These are phyloP conservation scores for Blera fallax DNA, from an alignment of 2,888 invertebrate species.

Conservation along the genomic window DNA sequence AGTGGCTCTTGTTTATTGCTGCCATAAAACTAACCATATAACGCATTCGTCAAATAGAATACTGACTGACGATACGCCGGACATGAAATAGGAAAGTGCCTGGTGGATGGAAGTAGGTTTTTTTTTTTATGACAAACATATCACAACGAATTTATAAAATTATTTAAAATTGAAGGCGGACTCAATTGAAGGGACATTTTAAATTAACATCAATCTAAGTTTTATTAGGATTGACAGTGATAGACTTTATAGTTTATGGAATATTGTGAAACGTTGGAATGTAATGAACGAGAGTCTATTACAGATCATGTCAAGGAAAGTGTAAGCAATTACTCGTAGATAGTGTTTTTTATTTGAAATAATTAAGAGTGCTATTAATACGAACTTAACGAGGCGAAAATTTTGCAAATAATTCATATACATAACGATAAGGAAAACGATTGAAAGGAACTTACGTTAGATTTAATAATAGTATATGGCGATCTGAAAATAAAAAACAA, in stretches of 20 bases:
- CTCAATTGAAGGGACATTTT: constrained; percentile 34
- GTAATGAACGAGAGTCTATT: background rate
- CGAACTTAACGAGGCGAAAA: too few relatives aligned
- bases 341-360: background rate
- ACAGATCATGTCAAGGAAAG: background rate
- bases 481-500: constrained; percentile 16
- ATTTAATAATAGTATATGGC: constrained; percentile 15
- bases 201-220: constrained; percentile 40
- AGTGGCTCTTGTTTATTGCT: constrained; percentile 8
- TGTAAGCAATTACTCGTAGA: background rate
- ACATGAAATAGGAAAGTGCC: background rate
- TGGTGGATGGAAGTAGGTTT: background rate
- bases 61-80: background rate
- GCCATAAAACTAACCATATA: background rate
- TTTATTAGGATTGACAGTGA: constrained; percentile 58
- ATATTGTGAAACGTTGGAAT: background rate
- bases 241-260: background rate
- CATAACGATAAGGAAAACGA: background rate
- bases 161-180: constrained; percentile 14
- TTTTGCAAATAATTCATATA: background rate
- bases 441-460: constrained; percentile 4
- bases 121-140: constrained; percentile 7
- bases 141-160: constrained; percentile 9
- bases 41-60: constrained; percentile 1
- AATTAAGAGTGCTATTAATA: too few relatives aligned